Evolutionary conservation across 2,113 vertebrate genomes (phyloP).

Genomic region (Sinocyclocheilus anshuiensis): DNA sequence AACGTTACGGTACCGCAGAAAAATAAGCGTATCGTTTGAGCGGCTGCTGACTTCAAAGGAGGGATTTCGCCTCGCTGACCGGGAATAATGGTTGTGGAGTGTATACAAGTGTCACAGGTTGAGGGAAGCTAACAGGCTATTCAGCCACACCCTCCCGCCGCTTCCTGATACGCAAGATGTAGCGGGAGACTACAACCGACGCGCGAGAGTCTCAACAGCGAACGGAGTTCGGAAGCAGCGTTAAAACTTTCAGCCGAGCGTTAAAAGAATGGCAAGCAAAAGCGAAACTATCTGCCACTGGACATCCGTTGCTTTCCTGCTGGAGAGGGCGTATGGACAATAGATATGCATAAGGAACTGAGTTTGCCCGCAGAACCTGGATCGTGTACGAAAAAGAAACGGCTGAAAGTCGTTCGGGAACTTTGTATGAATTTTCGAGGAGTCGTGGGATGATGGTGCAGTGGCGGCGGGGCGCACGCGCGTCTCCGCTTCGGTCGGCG

Average conservation of each 20-base stretch:
- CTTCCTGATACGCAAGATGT: conserved; percentile 75
- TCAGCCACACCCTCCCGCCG: conserved; percentile 80
- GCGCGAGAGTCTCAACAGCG: conserved; percentile 45
- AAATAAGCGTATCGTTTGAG: neutral
- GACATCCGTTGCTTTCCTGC: conserved; percentile 60
- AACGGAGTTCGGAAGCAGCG: neutral
- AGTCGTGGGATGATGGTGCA: conserved; percentile 88
- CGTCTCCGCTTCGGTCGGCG: conserved; percentile 73
- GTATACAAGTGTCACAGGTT: conserved; percentile 11
- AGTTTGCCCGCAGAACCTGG: conserved; percentile 65
- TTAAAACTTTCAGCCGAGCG: neutral
- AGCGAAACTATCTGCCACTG: conserved; percentile 51
- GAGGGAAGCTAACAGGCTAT: conserved; percentile 44
- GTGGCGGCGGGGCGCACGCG: conserved; percentile 68
- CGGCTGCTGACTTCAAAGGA: neutral
- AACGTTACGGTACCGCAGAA: neutral
- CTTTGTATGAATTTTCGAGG: conserved; percentile 64
- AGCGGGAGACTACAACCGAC: conserved; percentile 66
- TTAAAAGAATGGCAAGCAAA: conserved; percentile 60
- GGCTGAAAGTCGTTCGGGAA: conserved; percentile 68
- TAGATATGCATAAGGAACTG: conserved; percentile 69
- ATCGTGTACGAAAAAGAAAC: conserved; percentile 68
- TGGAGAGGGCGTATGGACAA: conserved; percentile 67
- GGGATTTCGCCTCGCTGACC: neutral
- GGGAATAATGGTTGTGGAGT: conserved; percentile 13